Evolutionary conservation across 2,888 invertebrate species (phyloP), one percentile per base, ranked within the genome.

Genomic region (Pheosia tremula): DNA sequence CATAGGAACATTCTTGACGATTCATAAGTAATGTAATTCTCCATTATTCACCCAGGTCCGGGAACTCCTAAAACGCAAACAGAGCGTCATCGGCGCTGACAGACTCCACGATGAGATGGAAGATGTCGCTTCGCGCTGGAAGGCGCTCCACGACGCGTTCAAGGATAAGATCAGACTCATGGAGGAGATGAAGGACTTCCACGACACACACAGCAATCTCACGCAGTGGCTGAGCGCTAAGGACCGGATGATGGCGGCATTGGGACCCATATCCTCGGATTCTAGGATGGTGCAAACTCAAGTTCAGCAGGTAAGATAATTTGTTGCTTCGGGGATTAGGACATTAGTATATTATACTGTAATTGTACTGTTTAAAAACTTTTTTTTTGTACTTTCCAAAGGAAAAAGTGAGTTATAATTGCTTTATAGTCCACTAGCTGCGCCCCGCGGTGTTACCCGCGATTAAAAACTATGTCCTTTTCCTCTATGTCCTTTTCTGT

Each of bases 241-340:
- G 90, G 98, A 99, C 80, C 96, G 98, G 76, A 99, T 99, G 98
- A 94, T 99, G 89, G 96, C 97, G 0, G 99, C 98, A 0, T 94
- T 99, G 0, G 99, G 99, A 24, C 99, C 99, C 0, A 98, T 99
- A 79, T 98, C 98, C 0, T 97, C 98, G 0, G 99, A 99, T 88
- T 98, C 98, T 0, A 95, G 98, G 60, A 97, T 99, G 97, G 98
- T 99, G 3, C 97, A 98, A 82, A 98, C 98, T 49, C 99, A 99
- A 94, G 97, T 98, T 24, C 98, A 98, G 83, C 98, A 98, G 95
- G 94, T 94, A 75, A 63, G 68, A 43, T 24, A 24, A 24, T 24
- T 24, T 24, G 24, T 24, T 24, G 24, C 24, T 24, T 24, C 24
- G 24, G 24, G 24, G 24, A 24, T 24, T 24, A 24, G 24, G 24